Base-by-base conservation (phyloP, 1,140 invertebrate genomes). In the Pectinophora gossypiella region DNA sequence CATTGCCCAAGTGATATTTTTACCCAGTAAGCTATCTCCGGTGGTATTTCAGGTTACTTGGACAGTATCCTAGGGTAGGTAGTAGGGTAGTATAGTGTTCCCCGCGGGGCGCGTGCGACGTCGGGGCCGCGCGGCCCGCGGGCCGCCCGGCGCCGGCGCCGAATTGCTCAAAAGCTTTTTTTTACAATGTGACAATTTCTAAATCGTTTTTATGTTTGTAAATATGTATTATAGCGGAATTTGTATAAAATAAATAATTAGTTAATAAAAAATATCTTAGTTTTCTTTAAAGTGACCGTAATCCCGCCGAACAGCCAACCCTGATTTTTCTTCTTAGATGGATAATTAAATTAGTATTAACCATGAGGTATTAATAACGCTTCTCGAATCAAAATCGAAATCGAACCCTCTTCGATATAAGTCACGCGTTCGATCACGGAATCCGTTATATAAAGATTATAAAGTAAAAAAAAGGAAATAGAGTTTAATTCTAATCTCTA, bases 201-300 rank as follows among this genome's bases (percentile, higher is more conserved):
- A 76, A 51, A 85, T 84, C 74, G 78, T 86, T 84, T 83, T 76
- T 87, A 87, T 69, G 69, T 87, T 87, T 87, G 84, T 87, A 87
- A 85, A 87, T 87, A 87, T 87, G 84, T 87, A 87, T 85, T 78
- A 87, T 87, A 87, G 84, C 77, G 80, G 78, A 87, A 85, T 79
- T 79, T 86, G 81, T 77, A 67, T 81, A 80, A 81, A 86, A 85
- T 78, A 81, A 82, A 85, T 49, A 44, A 62, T 57, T 72, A 75
- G 76, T 77, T 81, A 83, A 65, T 40, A 16, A 40, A n/a, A n/a
- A 40, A 40, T 40, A n/a, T 9, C n/a, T 32, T 32, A 12, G 27
- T 32, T 32, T 32, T 32, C 27, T n/a, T n/a, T n/a, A n/a, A n/a
- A n/a, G n/a, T n/a, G n/a, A n/a, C n/a, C n/a, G n/a, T n/a, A n/a